Conservation (phyloP, 2,797 vertebrate genomes). For the Peromyscus nudipes region DNA sequence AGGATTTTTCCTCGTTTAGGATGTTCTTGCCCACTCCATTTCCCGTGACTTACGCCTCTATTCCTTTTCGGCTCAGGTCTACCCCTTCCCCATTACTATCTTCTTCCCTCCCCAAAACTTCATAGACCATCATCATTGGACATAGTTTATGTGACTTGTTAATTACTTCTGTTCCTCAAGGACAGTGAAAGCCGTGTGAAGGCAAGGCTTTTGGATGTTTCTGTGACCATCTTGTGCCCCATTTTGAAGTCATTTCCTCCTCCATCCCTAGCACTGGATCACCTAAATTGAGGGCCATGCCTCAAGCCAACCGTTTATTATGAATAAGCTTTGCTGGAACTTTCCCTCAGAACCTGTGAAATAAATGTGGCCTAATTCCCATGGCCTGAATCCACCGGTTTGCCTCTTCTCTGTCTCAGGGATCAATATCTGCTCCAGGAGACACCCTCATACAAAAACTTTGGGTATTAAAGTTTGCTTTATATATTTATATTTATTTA, state of each 20-base stretch:
- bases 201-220: background rate
- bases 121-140: background rate
- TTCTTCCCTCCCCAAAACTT: background rate
- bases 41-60: background rate
- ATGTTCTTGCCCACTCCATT: no score
- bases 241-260: background rate
- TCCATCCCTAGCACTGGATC: background rate
- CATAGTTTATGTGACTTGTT: background rate
- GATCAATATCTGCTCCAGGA: background rate
- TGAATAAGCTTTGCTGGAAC: background rate
- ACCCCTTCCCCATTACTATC: fast-evolving
- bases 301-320: background rate
- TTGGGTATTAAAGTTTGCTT: background rate
- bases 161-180: background rate
- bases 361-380: background rate
- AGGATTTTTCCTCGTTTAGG: background rate
- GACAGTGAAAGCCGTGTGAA: background rate
- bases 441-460: background rate
- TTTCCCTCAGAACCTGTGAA: background rate
- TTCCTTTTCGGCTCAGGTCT: background rate
- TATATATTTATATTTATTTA: no score
- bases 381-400: background rate
- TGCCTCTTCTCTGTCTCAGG: background rate
- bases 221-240: background rate
- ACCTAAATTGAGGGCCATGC: background rate